Evolutionary conservation across 2,888 invertebrate genomes (phyloP).

Genomic region (Ochropleura plecta): DNA sequence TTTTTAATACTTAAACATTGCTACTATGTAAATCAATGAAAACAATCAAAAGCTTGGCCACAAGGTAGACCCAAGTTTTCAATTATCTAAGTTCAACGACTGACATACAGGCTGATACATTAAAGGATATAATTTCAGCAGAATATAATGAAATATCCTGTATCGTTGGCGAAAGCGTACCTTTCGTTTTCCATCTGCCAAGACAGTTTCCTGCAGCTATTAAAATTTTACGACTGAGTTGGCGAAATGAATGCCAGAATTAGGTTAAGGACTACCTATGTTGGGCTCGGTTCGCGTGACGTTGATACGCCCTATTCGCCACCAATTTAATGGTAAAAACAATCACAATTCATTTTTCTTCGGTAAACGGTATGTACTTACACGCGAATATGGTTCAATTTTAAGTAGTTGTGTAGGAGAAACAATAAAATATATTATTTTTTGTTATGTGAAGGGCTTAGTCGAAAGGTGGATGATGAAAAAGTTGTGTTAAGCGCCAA

Average conservation of each 20-base stretch:
- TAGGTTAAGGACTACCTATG: constrained; percentile 85
- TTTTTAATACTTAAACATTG: background rate
- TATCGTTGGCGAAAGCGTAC: constrained; percentile 73
- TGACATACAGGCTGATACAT: constrained; percentile 15
- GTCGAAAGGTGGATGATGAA: background rate
- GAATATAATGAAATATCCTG: constrained; percentile 38
- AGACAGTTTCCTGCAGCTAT: constrained; percentile 83
- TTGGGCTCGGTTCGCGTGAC: constrained; percentile 82
- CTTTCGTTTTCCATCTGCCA: constrained; percentile 78
- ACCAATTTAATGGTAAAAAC: constrained; percentile 78
- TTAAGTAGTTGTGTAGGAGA: constrained; percentile 8
- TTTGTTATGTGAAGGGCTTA: constrained; percentile 5
- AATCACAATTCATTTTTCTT: constrained; percentile 73
- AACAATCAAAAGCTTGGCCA: background rate
- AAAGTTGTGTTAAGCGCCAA: background rate
- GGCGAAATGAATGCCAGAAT: constrained; percentile 88
- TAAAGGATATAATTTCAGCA: constrained; percentile 22
- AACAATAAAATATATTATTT: constrained; percentile 17
- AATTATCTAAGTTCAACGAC: background rate
- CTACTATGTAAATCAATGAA: background rate
- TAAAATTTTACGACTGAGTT: constrained; percentile 89
- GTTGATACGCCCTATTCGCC: constrained; percentile 74
- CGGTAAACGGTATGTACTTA: constrained; percentile 50
- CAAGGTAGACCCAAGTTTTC: background rate
- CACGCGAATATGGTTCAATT: constrained; percentile 43